Evolutionary conservation across 2,113 vertebrate genomes (phyloP), one percentile per base, ranked within the genome.

Genomic region (Myotis yumanensis): DNA sequence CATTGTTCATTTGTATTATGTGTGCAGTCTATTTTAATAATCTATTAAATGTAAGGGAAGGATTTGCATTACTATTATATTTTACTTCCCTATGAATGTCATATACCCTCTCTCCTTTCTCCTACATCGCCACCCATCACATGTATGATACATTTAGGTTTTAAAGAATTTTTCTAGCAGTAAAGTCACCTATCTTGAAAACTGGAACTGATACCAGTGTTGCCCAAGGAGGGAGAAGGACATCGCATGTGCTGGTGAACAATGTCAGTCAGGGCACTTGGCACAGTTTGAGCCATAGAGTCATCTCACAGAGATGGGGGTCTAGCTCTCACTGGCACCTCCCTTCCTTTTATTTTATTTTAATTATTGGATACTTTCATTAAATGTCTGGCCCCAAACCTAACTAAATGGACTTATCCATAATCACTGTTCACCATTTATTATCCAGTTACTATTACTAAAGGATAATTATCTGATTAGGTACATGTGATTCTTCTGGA

Each of bases 1-100:
- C 81, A 43, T 20, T 94, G 77, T 80, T 96, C 93, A 51, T 95
- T 80, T 90, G 46, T 89, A 25, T 82, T 85, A 23, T 66, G 48
- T 43, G 17, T 92, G 37, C 20, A 20, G 6, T 35, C 9, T 73
- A 4, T 71, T 92, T 92, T 80, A 87, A 81, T 81, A 64, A 86
- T 86, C 43, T 43, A 35, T 43, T 87, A 93, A 66, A 57, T 88
- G 3, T 72, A 62, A 82, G 51, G 23, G 52, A 80, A 77, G 59
- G 52, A 66, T 84, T 90, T 76, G 90, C 30, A 17, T 16, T 25
- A n/a, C 14, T 86, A 5, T 20, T n/a, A 11, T 46, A 40, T 64
- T 88, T 94, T 71, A 43, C 76, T 93, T 94, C 16, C 68, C 68
- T 75, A 0, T 69, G 72, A 68, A 66, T n/a, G 15, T 51, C 18